Evolutionary conservation across 2,888 invertebrate species (phyloP).

Genomic region (Cynaeus angustus): DNA sequence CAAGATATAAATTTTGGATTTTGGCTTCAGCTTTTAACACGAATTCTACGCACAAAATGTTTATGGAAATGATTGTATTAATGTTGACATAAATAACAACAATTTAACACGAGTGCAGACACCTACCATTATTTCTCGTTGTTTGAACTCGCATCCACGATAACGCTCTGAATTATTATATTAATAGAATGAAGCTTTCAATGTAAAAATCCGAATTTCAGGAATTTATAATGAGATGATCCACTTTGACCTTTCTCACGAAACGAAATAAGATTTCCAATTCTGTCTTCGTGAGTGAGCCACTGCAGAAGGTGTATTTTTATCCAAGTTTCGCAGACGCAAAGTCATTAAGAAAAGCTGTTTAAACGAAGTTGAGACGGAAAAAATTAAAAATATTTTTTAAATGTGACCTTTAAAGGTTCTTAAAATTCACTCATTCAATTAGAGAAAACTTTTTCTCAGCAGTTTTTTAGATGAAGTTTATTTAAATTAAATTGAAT

Average conservation of each 20-base stretch:
- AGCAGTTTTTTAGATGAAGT: not conserved
- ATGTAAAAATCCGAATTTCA: not conserved
- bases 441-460: conserved; percentile 5
- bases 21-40: not conserved
- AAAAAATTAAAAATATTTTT: not conserved
- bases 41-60: not conserved
- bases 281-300: conserved; percentile 8
- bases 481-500: not conserved
- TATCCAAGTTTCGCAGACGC: conserved; percentile 4
- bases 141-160: no score
- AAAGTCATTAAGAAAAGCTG: conserved; percentile 10
- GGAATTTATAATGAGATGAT: conserved; percentile 16
- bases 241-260: conserved; percentile 2
- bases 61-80: not conserved
- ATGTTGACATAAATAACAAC: conserved; percentile 4
- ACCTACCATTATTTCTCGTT: not conserved
- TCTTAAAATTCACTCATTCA: not conserved
- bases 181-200: no score
- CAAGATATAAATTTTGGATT: conserved; percentile 23
- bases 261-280: conserved; percentile 18
- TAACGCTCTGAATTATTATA: no score
- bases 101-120: not conserved
- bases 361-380: conserved; percentile 16
- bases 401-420: conserved; percentile 21
- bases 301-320: conserved; percentile 8